phyloP scores from a whole-genome alignment of 1,140 invertebrate genomes.

The Drosophila bifasciata region DNA sequence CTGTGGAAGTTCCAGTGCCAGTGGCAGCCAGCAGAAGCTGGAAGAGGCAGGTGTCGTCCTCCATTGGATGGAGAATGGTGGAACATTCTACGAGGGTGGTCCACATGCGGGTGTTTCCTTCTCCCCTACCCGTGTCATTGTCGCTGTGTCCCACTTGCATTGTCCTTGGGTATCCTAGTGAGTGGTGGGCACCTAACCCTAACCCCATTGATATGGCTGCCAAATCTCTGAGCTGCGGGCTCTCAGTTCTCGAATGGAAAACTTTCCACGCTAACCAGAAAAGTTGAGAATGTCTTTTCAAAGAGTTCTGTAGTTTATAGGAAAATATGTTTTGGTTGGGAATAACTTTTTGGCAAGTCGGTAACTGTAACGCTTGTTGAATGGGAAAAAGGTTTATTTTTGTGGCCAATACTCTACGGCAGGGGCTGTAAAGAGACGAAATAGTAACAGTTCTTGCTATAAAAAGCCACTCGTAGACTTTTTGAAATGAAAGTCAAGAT shows the following conservation, averaged over 20 bases:
- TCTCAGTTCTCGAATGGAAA: not conserved
- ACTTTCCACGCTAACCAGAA: conserved; percentile 1
- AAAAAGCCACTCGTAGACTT: too few relatives aligned
- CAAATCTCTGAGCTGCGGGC: conserved; percentile 17
- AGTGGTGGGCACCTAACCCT: conserved; percentile 15
- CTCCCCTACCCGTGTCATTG: not conserved
- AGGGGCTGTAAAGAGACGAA: too few relatives aligned
- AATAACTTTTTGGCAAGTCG: too few relatives aligned
- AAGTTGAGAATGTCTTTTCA: conserved; percentile 11
- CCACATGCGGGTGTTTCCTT: conserved; percentile 17
- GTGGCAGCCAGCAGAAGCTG: too few relatives aligned
- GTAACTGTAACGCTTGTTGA: too few relatives aligned
- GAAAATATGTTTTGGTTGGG: conserved; percentile 13
- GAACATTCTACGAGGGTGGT: not conserved
- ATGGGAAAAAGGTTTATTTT: too few relatives aligned
- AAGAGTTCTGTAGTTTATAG: conserved; percentile 1
- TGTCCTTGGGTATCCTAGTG: conserved; percentile 38
- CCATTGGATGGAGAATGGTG: conserved; percentile 3
- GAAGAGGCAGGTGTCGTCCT: conserved; percentile 5
- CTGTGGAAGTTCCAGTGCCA: conserved; percentile 28
- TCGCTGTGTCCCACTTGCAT: conserved; percentile 20
- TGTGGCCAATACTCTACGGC: too few relatives aligned
- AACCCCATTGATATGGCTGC: conserved; percentile 32
- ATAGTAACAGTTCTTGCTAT: too few relatives aligned
- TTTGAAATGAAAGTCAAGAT: too few relatives aligned